Percentiles rank a stretch among this genome's conserved stretches.
These are phyloP conservation scores for Podocnemis expansa DNA, from an alignment of 2,113 vertebrate genomes.

Conservation along the genomic window DNA sequence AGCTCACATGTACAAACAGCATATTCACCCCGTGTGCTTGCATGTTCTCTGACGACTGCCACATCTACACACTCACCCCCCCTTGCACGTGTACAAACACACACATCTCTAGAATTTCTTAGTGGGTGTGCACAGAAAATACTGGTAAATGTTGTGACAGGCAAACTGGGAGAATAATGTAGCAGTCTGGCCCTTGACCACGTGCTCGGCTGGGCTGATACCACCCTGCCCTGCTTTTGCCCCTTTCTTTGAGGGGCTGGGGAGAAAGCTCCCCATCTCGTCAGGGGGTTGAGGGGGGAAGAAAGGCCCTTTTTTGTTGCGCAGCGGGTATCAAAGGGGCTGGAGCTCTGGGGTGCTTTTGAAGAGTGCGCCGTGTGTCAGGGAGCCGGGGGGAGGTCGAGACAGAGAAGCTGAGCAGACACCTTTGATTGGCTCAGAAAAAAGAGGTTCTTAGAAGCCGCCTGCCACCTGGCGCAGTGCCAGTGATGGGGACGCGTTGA, in stretches of 20 bases:
- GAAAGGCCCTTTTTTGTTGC: fast-evolving
- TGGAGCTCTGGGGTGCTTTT: background rate
- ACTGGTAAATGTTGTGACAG: background rate
- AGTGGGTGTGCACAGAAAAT: background rate
- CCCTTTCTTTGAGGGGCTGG: fast-evolving
- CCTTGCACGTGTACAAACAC: fast-evolving
- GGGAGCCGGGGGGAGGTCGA: fast-evolving
- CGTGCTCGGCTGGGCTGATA: fast-evolving
- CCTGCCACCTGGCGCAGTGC: slow-evolving; percentile 78
- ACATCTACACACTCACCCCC: fast-evolving
- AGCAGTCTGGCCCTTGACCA: fast-evolving
- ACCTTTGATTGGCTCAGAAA: slow-evolving; percentile 13
- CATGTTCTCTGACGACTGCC: background rate
- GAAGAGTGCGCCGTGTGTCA: fast-evolving
- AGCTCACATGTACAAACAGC: background rate
- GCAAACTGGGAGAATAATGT: fast-evolving
- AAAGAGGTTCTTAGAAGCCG: slow-evolving; percentile 48
- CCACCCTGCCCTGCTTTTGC: fast-evolving
- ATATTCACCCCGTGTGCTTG: fast-evolving
- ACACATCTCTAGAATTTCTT: background rate
- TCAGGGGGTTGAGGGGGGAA: background rate
- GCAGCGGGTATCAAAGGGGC: fast-evolving
- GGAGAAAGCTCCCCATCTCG: background rate
- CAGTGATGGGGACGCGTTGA: slow-evolving; percentile 75
- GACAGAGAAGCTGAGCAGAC: fast-evolving